phyloP scores from a whole-genome alignment of 2,888 invertebrate species.

The Lepidonotus clava region DNA sequence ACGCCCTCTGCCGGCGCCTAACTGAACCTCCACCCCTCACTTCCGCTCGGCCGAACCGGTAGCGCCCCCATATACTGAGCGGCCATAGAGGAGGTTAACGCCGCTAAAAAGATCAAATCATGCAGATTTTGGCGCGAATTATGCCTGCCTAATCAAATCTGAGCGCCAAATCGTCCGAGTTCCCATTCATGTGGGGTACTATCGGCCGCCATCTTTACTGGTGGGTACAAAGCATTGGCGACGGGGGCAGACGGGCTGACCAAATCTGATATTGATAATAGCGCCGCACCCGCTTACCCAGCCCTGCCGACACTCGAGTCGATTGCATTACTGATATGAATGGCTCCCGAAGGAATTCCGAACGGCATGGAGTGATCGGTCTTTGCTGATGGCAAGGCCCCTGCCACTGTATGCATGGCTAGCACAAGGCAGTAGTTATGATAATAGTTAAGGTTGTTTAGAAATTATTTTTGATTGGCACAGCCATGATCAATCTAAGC shows the following conservation, averaged over 20 bases:
- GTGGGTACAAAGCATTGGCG: background rate
- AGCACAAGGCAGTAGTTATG: too few relatives aligned
- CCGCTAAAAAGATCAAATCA: slow-evolving; percentile 51
- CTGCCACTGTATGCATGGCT: too few relatives aligned
- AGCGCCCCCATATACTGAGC: slow-evolving; percentile 35
- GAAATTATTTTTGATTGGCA: too few relatives aligned
- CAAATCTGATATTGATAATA: slow-evolving; percentile 53
- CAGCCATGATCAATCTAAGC: too few relatives aligned
- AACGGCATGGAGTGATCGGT: background rate
- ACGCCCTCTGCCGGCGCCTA: slow-evolving; percentile 1
- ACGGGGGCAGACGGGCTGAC: background rate
- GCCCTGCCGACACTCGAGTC: background rate
- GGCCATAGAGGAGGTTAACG: slow-evolving; percentile 29
- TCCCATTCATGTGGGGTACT: background rate
- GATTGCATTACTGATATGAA: slow-evolving; percentile 24
- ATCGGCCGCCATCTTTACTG: slow-evolving; percentile 23
- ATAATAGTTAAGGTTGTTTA: too few relatives aligned
- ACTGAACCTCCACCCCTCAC: background rate
- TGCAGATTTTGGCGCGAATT: slow-evolving; percentile 51
- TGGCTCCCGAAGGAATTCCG: background rate
- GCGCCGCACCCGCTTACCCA: slow-evolving; percentile 9
- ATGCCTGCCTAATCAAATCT: slow-evolving; percentile 45
- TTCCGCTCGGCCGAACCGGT: slow-evolving; percentile 25
- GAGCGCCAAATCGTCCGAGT: background rate
- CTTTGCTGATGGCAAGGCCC: background rate